Evolutionary conservation across 2,797 vertebrate species (phyloP).

Genomic region (Paguma larvata): DNA sequence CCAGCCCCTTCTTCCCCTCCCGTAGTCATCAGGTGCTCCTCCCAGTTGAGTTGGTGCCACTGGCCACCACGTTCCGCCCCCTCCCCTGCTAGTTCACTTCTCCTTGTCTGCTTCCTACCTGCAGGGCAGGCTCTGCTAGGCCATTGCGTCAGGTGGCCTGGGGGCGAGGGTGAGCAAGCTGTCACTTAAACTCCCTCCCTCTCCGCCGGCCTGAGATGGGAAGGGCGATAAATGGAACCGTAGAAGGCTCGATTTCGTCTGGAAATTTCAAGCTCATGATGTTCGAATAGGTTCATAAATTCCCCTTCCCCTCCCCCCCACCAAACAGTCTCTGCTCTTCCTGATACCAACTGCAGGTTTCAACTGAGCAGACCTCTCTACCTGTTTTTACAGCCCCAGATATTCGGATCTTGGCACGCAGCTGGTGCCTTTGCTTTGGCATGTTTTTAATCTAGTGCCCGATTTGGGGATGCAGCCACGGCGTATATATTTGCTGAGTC

Average conservation of each 20-base stretch:
- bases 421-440: constrained; percentile 8
- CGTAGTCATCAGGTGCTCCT: neutral
- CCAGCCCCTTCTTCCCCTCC: neutral
- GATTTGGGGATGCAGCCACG: neutral
- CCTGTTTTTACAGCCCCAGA: neutral
- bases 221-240: constrained; percentile 74
- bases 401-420: neutral
- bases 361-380: constrained; percentile 37
- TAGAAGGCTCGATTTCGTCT: constrained; percentile 75
- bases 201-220: constrained; percentile 71
- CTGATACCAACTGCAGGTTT: constrained; percentile 62
- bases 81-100: neutral
- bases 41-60: neutral
- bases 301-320: constrained; percentile 53
- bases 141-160: constrained; percentile 75
- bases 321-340: constrained; percentile 41
- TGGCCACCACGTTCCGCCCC: neutral
- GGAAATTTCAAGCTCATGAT: constrained; percentile 79
- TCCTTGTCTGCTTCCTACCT: constrained; percentile 62
- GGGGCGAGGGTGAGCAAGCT: constrained; percentile 58
- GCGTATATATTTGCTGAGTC: constrained; percentile 64
- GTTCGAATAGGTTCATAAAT: constrained; percentile 65
- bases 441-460: constrained; percentile 67
- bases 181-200: constrained; percentile 64
- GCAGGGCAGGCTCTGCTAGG: constrained; percentile 27